Conservation (phyloP, 2,797 vertebrate genomes). For the Knipowitschia caucasica region DNA sequence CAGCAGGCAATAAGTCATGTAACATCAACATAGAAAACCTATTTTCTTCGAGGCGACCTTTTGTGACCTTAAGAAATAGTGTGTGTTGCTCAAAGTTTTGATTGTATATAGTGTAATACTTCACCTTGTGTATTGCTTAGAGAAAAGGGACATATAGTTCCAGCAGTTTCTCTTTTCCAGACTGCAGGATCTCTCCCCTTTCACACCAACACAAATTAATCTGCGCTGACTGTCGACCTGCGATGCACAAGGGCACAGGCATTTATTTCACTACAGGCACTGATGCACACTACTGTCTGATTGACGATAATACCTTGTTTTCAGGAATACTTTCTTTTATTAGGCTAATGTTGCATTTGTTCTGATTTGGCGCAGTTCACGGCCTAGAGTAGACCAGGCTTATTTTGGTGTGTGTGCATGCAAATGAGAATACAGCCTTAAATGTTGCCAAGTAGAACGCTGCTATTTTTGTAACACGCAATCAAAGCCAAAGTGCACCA, state of each 20-base stretch:
- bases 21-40: slow-evolving; percentile 36
- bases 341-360: no score
- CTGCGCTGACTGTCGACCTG: slow-evolving; percentile 48
- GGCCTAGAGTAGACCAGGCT: neutral
- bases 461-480: slow-evolving; percentile 21
- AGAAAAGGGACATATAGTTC: slow-evolving; percentile 34
- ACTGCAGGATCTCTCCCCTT: slow-evolving; percentile 28
- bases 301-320: no score
- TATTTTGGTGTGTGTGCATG: neutral
- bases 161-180: slow-evolving; percentile 24
- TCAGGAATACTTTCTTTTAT: no score
- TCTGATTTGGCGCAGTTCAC: neutral
- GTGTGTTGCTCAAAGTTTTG: slow-evolving; percentile 34
- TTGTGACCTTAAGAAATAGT: slow-evolving; percentile 40
- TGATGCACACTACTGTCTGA: no score
- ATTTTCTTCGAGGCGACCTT: slow-evolving; percentile 46
- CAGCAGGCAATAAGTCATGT: slow-evolving; percentile 49
- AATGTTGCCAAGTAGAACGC: slow-evolving; percentile 3
- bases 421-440: neutral
- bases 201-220: slow-evolving; percentile 52
- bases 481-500: slow-evolving; percentile 23
- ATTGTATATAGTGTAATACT: slow-evolving; percentile 46
- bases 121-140: slow-evolving; percentile 35
- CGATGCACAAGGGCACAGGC: slow-evolving; percentile 51
- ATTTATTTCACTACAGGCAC: slow-evolving; percentile 47